These are phyloP conservation scores for Camponotus fellah DNA, from an alignment of 2,888 invertebrate genomes.

Conservation along the genomic window DNA sequence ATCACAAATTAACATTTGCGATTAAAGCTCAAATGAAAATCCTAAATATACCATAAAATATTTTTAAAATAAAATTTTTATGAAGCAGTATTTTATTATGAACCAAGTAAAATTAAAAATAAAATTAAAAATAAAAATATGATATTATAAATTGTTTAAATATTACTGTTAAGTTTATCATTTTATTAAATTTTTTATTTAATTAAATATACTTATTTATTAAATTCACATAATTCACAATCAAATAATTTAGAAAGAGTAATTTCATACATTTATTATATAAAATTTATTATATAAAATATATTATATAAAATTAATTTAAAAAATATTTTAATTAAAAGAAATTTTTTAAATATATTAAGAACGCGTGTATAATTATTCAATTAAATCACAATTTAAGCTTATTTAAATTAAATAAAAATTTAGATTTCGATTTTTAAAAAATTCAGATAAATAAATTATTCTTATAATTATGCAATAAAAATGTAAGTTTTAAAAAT, in stretches of 20 bases:
- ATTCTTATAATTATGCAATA: neutral
- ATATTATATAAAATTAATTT: constrained; percentile 3
- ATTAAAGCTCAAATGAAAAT: neutral
- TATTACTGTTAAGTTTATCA: neutral
- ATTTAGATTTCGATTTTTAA: neutral
- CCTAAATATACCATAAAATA: neutral
- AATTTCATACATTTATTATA: neutral
- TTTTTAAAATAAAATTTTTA: neutral
- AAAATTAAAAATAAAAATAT: neutral
- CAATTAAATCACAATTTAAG: neutral
- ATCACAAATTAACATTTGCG: neutral
- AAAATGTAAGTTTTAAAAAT: constrained; percentile 4
- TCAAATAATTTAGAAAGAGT: neutral
- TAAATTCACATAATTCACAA: neutral
- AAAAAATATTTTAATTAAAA: neutral
- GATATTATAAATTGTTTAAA: neutral
- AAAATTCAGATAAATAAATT: neutral
- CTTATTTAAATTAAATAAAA: neutral
- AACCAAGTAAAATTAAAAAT: too few species aligned
- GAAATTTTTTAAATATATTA: neutral
- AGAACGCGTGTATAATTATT: neutral
- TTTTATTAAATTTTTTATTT: neutral
- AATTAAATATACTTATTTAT: neutral
- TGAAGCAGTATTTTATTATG: neutral
- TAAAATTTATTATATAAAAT: neutral